Base-by-base conservation (phyloP, 2,888 invertebrate genomes). In the Caenorhabditis uteleia region DNA sequence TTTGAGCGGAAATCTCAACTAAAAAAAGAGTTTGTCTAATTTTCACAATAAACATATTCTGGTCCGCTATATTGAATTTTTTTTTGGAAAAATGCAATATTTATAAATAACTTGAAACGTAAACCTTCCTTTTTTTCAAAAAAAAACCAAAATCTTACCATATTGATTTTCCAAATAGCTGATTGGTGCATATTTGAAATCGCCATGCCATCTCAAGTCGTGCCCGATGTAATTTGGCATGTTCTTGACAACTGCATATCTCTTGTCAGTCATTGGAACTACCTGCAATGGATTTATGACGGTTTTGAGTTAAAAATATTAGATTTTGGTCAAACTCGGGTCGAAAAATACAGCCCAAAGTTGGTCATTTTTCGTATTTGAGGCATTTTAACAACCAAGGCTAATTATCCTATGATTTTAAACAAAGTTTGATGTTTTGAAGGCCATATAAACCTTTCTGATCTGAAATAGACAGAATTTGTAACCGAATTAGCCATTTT, bases 231-330 rank as follows among this genome's bases (percentile, higher is more conserved):
- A 5, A 5, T n/a, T 34, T n/a, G 8, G 8, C n/a, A 5, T n/a
- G n/a, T 18, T 14, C 2, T 16, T 27, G 18, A 43, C 2, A 25
- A 3, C 16, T 2, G 16, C 12, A 27, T 56, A 47, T 21, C 56
- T 46, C 25, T 61, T 61, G 33, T 60, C 60, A 10, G 54, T 48
- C 12, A 54, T 54, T 1, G 49, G 43, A 2, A 14, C 18, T 2
- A 60, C 21, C 60, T 60, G 39, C 14, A 58, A 45, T 31, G 5
- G 14, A 18, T 26, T 21, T 45, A 31, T n/a, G 18, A 27, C 20
- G 5, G n/a, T 47, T 36, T 36, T 47, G 12, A 18, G 23, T 20
- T 6, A 1, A 36, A 36, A 36, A 47, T 14, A 44, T 45, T 45
- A 21, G 20, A n/a, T 21, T 6, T 38, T 29, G 38, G 26, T 26